phyloP scores from a whole-genome alignment of 1,140 invertebrate species.

The Batillaria attramentaria region DNA sequence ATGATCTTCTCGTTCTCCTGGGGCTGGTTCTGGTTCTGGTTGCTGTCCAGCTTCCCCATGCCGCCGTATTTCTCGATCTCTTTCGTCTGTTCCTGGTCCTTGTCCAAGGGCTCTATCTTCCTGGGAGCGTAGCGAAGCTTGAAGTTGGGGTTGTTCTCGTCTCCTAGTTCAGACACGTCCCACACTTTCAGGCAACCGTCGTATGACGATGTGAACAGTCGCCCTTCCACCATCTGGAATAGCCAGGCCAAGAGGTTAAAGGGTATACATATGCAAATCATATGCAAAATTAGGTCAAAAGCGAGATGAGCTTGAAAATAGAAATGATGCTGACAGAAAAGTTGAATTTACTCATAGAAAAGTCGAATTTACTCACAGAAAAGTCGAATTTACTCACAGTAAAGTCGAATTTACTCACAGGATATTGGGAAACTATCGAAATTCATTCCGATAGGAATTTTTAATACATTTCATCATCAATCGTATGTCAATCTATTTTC shows the following conservation, averaged over 20 bases:
- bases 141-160: slow-evolving; percentile 29
- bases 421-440: no score
- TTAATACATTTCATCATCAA: no score
- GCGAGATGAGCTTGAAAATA: not conserved
- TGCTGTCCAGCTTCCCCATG: slow-evolving; percentile 28
- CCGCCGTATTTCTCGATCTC: slow-evolving; percentile 53
- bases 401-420: no score
- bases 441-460: no score
- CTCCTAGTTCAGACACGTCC: slow-evolving; percentile 63
- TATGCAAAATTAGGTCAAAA: not conserved
- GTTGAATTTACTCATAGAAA: no score
- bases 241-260: not conserved
- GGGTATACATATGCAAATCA: no score
- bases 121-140: slow-evolving; percentile 22
- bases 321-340: not conserved
- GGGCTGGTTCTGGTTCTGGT: slow-evolving; percentile 53
- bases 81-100: slow-evolving; percentile 51
- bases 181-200: slow-evolving; percentile 72
- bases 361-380: no score
- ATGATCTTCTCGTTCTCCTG: slow-evolving; percentile 51
- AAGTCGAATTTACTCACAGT: no score
- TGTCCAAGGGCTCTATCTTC: slow-evolving; percentile 34
- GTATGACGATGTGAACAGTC: slow-evolving; percentile 71
- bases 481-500: no score
- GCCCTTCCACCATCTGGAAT: slow-evolving; percentile 64